Percentiles rank a stretch among this genome's conserved stretches.
These are phyloP conservation scores for Lycodopsis pacificus DNA, from an alignment of 2,797 vertebrate genomes.

Conservation along the genomic window DNA sequence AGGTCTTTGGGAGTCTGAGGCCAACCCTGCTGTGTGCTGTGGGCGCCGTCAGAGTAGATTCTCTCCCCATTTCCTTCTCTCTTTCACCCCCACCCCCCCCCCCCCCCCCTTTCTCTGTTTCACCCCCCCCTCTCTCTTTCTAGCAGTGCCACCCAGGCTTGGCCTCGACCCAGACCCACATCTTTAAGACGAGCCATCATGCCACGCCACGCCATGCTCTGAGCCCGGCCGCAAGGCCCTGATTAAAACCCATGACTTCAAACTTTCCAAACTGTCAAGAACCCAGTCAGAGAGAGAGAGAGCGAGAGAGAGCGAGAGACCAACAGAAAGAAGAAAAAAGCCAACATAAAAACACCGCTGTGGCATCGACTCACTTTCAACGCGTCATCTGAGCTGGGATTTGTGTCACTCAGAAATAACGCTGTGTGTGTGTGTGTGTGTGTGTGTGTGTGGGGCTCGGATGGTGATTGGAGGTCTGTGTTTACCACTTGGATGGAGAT, in stretches of 20 bases:
- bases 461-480: constrained; percentile 34
- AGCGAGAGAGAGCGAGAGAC: constrained; percentile 18
- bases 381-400: constrained; percentile 61
- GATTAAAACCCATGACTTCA: constrained; percentile 89
- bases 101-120: not conserved
- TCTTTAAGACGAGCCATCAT: constrained; percentile 85
- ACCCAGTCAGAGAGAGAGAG: constrained; percentile 50
- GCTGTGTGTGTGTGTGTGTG: constrained; percentile 13
- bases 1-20: constrained; percentile 69
- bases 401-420: constrained; percentile 60
- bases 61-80: constrained; percentile 33
- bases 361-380: constrained; percentile 67
- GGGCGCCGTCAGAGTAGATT: constrained; percentile 38
- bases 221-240: constrained; percentile 78
- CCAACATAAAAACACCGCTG: constrained; percentile 60
- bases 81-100: not conserved
- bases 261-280: constrained; percentile 87
- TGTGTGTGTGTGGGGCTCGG: constrained; percentile 41
- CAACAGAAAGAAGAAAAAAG: constrained; percentile 52
- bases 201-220: constrained; percentile 78
- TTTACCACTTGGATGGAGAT: constrained; percentile 55
- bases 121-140: constrained; percentile 26
- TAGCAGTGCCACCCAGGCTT: constrained; percentile 81
- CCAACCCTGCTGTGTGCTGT: constrained; percentile 57
- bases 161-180: constrained; percentile 84